Percentiles rank a stretch among this genome's conserved stretches.
Conservation (phyloP, 2,113 vertebrate genomes). For the Triplophysa tibetana region DNA sequence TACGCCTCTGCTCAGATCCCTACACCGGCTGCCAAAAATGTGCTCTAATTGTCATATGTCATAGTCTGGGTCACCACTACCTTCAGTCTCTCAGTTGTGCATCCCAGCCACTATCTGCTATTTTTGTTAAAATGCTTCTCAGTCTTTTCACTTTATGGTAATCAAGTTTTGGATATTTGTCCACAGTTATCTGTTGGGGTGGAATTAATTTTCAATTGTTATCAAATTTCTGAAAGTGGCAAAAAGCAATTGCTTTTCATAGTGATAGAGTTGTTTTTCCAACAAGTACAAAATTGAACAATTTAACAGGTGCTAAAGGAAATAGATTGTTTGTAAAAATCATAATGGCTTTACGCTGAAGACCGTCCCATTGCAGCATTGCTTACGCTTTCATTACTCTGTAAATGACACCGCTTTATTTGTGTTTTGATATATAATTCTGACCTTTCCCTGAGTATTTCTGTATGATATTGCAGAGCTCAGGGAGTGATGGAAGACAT, state of each 20-base stretch:
- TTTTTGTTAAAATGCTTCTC: slow-evolving; percentile 7
- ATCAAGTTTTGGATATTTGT: not conserved
- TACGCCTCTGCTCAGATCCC: not conserved
- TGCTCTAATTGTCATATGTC: slow-evolving; percentile 38
- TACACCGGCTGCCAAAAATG: not conserved
- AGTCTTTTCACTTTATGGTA: slow-evolving; percentile 3
- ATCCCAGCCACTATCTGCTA: slow-evolving; percentile 9
- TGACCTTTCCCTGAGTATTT: slow-evolving; percentile 63
- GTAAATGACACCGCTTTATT: slow-evolving; percentile 49
- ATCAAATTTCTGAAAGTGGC: no score
- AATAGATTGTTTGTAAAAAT: not conserved
- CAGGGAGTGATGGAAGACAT: slow-evolving; percentile 57
- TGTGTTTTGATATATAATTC: slow-evolving; percentile 59
- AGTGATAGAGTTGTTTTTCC: not conserved
- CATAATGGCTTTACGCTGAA: slow-evolving; percentile 16
- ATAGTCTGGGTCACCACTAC: slow-evolving; percentile 10
- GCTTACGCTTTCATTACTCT: slow-evolving; percentile 31
- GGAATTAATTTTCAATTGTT: no score
- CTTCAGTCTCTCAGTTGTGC: slow-evolving; percentile 47
- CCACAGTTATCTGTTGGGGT: not conserved
- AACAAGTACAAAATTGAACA: slow-evolving; percentile 2
- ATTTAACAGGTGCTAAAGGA: slow-evolving; percentile 14
- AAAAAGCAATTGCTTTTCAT: not conserved
- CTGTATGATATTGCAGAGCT: slow-evolving; percentile 61
- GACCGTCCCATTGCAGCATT: slow-evolving; percentile 1